These are phyloP conservation scores for Spatula versicolor DNA, from an alignment of 2,797 vertebrate species.

Conservation along the genomic window DNA sequence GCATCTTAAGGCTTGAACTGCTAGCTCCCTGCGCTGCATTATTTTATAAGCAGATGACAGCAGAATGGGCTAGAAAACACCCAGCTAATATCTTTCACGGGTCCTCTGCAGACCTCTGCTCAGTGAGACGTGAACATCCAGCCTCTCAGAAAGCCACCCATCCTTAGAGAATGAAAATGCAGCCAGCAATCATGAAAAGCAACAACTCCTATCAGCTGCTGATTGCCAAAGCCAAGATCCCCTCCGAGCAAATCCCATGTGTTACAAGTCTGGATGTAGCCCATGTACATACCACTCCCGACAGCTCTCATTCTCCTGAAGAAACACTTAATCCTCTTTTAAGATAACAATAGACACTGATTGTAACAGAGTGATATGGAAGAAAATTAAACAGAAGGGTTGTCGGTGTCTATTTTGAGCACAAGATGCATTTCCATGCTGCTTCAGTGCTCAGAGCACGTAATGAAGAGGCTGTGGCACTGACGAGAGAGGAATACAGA, in stretches of 20 bases:
- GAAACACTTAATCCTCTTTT: conserved; percentile 36
- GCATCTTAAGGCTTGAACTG: conserved; percentile 8
- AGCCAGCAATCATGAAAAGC: background rate
- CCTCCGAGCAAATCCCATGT: background rate
- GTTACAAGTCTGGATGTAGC: background rate
- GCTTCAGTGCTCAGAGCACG: background rate
- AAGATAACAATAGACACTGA: conserved; percentile 15
- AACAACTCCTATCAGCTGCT: background rate
- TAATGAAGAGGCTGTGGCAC: background rate
- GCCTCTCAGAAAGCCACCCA: background rate
- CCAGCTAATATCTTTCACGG: rapidly evolving
- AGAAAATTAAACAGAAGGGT: background rate
- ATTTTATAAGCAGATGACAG: background rate
- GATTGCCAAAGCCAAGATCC: background rate
- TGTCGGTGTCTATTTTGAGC: conserved; percentile 3
- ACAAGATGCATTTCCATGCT: background rate
- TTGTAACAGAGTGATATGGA: conserved; percentile 36
- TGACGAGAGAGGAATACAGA: background rate
- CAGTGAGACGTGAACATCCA: background rate
- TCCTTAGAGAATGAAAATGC: background rate
- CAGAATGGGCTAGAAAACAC: background rate
- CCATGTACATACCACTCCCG: rapidly evolving
- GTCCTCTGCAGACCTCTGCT: background rate
- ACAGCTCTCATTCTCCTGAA: background rate
- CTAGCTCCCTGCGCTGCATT: background rate